Conservation (phyloP, 2,797 vertebrate genomes). For the Sandelia bainsii region DNA sequence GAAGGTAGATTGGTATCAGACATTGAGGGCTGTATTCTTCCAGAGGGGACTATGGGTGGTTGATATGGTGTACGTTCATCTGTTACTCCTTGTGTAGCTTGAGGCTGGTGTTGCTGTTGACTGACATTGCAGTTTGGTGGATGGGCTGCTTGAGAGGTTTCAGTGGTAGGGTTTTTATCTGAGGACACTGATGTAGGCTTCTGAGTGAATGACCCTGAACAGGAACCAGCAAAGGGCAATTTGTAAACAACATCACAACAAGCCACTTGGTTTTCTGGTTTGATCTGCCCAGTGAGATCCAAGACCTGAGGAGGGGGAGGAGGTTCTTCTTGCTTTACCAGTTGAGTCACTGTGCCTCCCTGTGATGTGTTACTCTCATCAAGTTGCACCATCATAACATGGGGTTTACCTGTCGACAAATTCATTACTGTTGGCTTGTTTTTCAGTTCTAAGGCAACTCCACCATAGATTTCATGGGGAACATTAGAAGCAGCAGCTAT, state of each 20-base stretch:
- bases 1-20: constrained; percentile 94
- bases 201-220: constrained; percentile 90
- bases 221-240: constrained; percentile 94
- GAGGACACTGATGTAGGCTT: constrained; percentile 84
- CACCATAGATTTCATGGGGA: constrained; percentile 87
- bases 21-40: constrained; percentile 94
- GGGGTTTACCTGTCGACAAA: constrained; percentile 89
- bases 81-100: constrained; percentile 76
- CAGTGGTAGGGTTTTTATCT: constrained; percentile 85
- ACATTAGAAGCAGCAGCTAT: constrained; percentile 69
- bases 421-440: constrained; percentile 89
- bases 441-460: constrained; percentile 90
- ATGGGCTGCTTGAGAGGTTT: constrained; percentile 75
- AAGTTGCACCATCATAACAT: constrained; percentile 96
- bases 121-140: constrained; percentile 76
- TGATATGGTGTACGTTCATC: constrained; percentile 85
- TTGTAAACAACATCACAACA: constrained; percentile 99
- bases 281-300: constrained; percentile 93
- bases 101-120: constrained; percentile 77
- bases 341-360: constrained; percentile 88
- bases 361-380: constrained; percentile 86
- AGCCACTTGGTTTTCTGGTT: constrained; percentile 94
- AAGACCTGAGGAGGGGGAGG: constrained; percentile 86
- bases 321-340: constrained; percentile 90
- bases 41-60: constrained; percentile 77